Evolutionary conservation across 1,140 invertebrate species (phyloP).

Genomic region (Cotesia glomerata): DNA sequence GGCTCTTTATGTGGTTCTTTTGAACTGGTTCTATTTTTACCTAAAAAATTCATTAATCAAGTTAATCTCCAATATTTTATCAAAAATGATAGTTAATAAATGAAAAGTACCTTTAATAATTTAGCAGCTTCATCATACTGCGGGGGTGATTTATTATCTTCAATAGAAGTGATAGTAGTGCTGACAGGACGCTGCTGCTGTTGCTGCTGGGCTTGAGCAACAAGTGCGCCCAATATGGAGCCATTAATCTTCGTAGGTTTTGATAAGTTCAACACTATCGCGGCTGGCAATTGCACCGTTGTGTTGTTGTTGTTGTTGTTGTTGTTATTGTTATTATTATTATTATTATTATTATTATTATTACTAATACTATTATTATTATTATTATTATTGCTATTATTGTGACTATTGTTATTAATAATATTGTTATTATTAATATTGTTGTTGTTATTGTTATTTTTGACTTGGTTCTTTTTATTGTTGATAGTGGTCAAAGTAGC

Average conservation of each 20-base stretch:
- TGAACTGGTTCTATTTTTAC: constrained; percentile 59
- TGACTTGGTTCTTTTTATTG: constrained; percentile 61
- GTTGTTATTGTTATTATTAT: constrained; percentile 55
- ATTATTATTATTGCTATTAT: constrained; percentile 62
- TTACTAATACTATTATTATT: constrained; percentile 55
- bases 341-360: constrained; percentile 40
- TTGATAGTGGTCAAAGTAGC: constrained; percentile 58
- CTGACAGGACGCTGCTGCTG: constrained; percentile 48
- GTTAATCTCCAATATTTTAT: no score
- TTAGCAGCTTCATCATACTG: constrained; percentile 78
- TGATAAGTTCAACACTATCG: constrained; percentile 58
- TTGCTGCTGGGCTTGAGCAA: constrained; percentile 60
- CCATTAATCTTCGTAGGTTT: constrained; percentile 59
- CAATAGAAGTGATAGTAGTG: constrained; percentile 48
- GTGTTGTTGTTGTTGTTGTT: constrained; percentile 42
- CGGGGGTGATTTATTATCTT: constrained; percentile 62
- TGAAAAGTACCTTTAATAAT: constrained; percentile 61
- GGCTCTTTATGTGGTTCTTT: constrained; percentile 75
- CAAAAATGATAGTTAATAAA: constrained; percentile 3
- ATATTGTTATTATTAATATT: constrained; percentile 59
- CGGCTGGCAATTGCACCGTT: constrained; percentile 57
- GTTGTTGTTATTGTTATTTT: constrained; percentile 60
- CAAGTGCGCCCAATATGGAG: constrained; percentile 54
- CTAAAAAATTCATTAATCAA: constrained; percentile 30
- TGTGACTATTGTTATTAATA: constrained; percentile 26